These are phyloP conservation scores for Pseudomyrmex pallidus DNA, from an alignment of 1,140 invertebrate species.

Conservation along the genomic window DNA sequence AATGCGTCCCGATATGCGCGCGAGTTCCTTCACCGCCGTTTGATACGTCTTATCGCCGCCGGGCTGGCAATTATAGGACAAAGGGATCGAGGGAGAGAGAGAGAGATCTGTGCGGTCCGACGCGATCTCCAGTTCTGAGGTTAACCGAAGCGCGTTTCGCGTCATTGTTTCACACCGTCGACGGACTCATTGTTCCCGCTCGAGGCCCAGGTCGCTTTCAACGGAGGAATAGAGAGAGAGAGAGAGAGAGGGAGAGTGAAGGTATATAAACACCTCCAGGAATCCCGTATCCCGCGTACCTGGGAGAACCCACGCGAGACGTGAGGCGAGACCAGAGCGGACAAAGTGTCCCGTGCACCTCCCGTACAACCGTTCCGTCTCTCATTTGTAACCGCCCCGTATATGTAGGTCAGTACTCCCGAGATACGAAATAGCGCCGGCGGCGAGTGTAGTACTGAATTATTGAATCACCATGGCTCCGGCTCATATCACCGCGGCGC, in stretches of 20 bases:
- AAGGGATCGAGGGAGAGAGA: slow-evolving; percentile 38
- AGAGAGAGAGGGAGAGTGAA: neutral
- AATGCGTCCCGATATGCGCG: neutral
- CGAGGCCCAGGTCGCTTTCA: slow-evolving; percentile 18
- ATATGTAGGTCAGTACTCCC: slow-evolving; percentile 53
- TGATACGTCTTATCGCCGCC: slow-evolving; percentile 64
- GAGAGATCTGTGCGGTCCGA: slow-evolving; percentile 31
- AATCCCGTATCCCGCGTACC: slow-evolving; percentile 17
- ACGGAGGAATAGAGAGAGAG: neutral
- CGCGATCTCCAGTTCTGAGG: slow-evolving; percentile 38
- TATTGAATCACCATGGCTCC: slow-evolving; percentile 65
- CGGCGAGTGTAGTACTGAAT: slow-evolving; percentile 61
- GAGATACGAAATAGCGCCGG: slow-evolving; percentile 59
- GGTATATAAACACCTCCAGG: slow-evolving; percentile 3
- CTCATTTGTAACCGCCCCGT: slow-evolving; percentile 42
- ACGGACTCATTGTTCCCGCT: slow-evolving; percentile 61
- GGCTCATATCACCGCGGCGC: slow-evolving; percentile 53
- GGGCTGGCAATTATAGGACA: slow-evolving; percentile 66
- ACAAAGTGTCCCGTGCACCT: slow-evolving; percentile 29
- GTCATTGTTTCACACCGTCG: slow-evolving; percentile 56
- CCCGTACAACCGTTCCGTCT: neutral
- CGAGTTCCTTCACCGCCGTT: slow-evolving; percentile 36
- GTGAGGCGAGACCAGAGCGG: neutral
- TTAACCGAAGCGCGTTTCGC: slow-evolving; percentile 60
- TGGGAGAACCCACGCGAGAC: slow-evolving; percentile 42